Evolutionary conservation across 2,113 vertebrate genomes (phyloP), one percentile per base, ranked within the genome.

Genomic region (Callithrix jacchus): DNA sequence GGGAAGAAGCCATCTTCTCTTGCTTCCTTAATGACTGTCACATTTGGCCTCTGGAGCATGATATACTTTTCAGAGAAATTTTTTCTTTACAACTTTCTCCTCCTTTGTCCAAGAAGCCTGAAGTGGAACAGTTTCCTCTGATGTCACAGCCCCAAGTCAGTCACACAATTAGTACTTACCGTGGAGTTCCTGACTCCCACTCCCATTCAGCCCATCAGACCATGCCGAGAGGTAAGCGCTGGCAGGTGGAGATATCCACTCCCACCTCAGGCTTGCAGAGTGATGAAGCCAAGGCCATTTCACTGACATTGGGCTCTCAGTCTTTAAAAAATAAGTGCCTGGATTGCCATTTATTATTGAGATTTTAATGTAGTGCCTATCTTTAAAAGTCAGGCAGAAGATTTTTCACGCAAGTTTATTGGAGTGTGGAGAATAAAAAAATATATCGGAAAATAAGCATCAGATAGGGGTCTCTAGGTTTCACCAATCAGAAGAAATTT

Each of bases 121-220:
- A 79, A 81, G 64, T 68, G 20, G 64, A 89, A 58, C 42, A 68
- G n/a, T 61, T 95, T 91, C 40, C 80, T 93, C 61, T 76, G 70
- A 68, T 87, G 92, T 84, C 92, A 92, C 45, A 47, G 40, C 47
- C 86, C 61, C 68, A 76, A 35, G 74, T 96, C 56, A 56, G 47
- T 56, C 54, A 37, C 27, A 49, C 47, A 89, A 86, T 97, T 91
- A 96, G 87, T 35, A 79, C 88, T 93, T 84, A 52, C 56, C 11
- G 0, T 64, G 70, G 93, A 90, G 93, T 70, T 90, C 45, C 52
- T 8, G 5, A 93, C 96, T 96, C 98, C 97, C 71, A 94, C 95
- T 68, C 91, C 17, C 6, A 2, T n/a, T 13, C 80, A 73, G 80
- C 27, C 68, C 47, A 68, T 21, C 71, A 77, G 91, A 82, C 83